Percentiles rank a stretch among this genome's conserved stretches.
phyloP scores from a whole-genome alignment of 64 coral and sea anemone species.

The Actinia tenebrosa region DNA sequence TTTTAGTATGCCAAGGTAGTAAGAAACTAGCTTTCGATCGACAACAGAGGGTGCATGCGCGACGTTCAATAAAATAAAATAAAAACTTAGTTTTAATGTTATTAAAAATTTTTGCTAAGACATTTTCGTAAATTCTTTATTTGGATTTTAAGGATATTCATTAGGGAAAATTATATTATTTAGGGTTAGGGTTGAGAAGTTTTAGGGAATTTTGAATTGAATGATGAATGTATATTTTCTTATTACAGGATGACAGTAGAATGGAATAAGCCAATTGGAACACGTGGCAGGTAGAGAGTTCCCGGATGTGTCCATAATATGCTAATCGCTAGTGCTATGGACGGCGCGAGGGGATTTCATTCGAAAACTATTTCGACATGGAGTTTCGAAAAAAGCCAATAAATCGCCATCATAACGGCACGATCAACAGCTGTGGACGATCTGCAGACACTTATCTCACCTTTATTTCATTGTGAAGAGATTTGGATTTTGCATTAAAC shows the following conservation, averaged over 20 bases:
- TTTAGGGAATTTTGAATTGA: background rate
- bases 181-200: background rate
- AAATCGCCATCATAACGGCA: slow-evolving; percentile 21
- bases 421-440: background rate
- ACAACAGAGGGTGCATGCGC: background rate
- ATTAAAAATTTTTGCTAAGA: background rate
- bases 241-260: background rate
- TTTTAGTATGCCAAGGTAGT: background rate
- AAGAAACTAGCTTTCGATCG: slow-evolving; percentile 9
- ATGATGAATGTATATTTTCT: slow-evolving; percentile 1
- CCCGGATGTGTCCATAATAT: slow-evolving; percentile 83
- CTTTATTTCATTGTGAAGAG: background rate
- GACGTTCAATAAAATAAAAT: background rate
- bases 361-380: background rate
- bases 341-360: background rate
- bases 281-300: slow-evolving; percentile 74
- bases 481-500: background rate
- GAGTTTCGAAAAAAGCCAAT: slow-evolving; percentile 5
- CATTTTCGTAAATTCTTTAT: background rate
- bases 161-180: background rate
- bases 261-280: slow-evolving; percentile 71
- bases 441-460: background rate
- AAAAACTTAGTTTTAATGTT: background rate
- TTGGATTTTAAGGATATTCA: background rate
- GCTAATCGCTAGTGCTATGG: background rate